These are phyloP conservation scores for Tenualosa thibaudeaui DNA, from an alignment of 2,797 vertebrate genomes.

Conservation along the genomic window DNA sequence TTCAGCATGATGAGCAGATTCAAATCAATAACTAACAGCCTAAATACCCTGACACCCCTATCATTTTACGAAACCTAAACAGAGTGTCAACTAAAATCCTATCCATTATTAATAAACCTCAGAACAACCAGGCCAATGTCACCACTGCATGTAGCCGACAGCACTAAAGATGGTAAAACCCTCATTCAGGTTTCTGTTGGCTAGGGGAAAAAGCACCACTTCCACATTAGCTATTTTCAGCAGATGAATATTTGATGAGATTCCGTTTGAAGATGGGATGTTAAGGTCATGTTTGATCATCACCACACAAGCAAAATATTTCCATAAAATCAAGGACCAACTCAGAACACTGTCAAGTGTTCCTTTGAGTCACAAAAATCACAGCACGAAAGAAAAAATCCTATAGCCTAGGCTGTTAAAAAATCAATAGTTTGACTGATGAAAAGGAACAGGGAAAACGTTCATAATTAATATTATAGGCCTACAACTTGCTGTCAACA, in stretches of 20 bases:
- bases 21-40: background rate
- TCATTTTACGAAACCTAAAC: too few relatives aligned
- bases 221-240: slow-evolving; percentile 19
- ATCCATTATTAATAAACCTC: slow-evolving; percentile 4
- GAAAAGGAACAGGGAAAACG: too few relatives aligned
- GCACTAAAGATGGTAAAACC: background rate
- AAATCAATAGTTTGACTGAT: too few relatives aligned
- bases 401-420: background rate
- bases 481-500: too few relatives aligned
- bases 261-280: slow-evolving; percentile 15
- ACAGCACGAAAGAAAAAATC: background rate
- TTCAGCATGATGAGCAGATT: background rate
- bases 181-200: background rate
- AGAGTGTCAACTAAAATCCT: background rate
- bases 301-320: background rate
- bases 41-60: background rate
- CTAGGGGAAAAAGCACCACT: background rate
- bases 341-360: background rate
- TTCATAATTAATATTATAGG: too few relatives aligned
- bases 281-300: slow-evolving; percentile 24
- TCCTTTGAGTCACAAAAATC: too few relatives aligned
- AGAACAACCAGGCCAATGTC: background rate
- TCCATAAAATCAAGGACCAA: slow-evolving; percentile 14
- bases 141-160: background rate
- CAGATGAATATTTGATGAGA: slow-evolving; percentile 20